Percentiles rank a stretch among this genome's conserved stretches.
phyloP scores from a whole-genome alignment of 2,797 vertebrate genomes.

The Bradypus variegatus region DNA sequence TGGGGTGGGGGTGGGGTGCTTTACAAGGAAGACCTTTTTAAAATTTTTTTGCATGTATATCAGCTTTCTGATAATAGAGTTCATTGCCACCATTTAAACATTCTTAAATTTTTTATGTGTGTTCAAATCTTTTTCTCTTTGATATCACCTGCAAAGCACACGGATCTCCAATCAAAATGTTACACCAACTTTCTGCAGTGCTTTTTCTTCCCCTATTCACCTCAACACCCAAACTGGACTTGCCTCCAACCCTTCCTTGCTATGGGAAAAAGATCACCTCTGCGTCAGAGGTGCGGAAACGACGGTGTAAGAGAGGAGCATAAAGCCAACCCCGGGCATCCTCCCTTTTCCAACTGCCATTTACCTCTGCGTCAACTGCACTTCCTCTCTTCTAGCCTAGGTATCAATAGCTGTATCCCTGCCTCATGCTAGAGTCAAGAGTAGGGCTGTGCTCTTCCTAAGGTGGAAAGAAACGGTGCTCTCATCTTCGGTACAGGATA shows the following conservation, averaged over 20 bases:
- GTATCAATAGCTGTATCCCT: slow-evolving; percentile 61
- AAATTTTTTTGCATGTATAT: background rate
- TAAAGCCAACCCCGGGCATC: slow-evolving; percentile 72
- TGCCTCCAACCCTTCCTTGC: slow-evolving; percentile 59
- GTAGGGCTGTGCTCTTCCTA: slow-evolving; percentile 17
- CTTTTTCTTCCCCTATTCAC: slow-evolving; percentile 39
- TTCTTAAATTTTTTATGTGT: slow-evolving; percentile 57
- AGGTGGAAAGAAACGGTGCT: slow-evolving; percentile 47
- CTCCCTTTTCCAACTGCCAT: slow-evolving; percentile 67
- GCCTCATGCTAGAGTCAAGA: slow-evolving; percentile 39
- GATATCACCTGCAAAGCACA: slow-evolving; percentile 51
- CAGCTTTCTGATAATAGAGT: background rate
- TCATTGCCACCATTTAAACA: background rate
- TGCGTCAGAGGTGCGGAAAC: slow-evolving; percentile 65
- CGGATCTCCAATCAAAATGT: slow-evolving; percentile 26
- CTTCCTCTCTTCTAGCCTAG: slow-evolving; percentile 60
- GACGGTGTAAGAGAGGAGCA: slow-evolving; percentile 55
- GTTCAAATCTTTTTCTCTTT: slow-evolving; percentile 40
- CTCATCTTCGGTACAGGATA: slow-evolving; percentile 14
- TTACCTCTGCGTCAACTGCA: slow-evolving; percentile 48
- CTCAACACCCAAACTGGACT: slow-evolving; percentile 52
- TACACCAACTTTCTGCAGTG: slow-evolving; percentile 52
- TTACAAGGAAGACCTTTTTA: background rate
- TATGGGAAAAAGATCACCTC: slow-evolving; percentile 60
- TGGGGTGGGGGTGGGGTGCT: background rate